Conservation (phyloP, 2,113 vertebrate species). For the Urocitellus parryii region DNA sequence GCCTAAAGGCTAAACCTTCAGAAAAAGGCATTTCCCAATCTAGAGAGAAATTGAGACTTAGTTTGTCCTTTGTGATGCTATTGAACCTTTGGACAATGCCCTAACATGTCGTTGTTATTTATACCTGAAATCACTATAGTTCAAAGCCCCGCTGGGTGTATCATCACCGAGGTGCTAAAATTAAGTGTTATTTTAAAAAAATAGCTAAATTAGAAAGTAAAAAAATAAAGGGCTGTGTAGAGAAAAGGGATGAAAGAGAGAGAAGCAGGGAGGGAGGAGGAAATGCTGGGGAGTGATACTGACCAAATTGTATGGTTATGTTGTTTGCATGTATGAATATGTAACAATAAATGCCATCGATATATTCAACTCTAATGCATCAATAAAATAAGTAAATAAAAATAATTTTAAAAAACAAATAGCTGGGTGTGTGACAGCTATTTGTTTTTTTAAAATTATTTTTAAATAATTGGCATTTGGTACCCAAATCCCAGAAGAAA, state of each 20-base stretch:
- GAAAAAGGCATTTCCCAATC: not conserved
- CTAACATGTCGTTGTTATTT: not conserved
- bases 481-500: not conserved
- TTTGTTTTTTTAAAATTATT: too few species aligned
- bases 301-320: too few species aligned
- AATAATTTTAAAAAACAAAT: not conserved
- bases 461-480: not conserved
- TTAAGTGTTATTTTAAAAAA: slow-evolving; percentile 30
- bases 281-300: too few species aligned
- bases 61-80: not conserved
- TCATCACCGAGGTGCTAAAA: slow-evolving; percentile 23
- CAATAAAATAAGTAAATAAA: too few species aligned
- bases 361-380: too few species aligned
- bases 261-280: too few species aligned
- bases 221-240: not conserved
- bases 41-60: not conserved
- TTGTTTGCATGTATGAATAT: too few species aligned
- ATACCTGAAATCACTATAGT: not conserved
- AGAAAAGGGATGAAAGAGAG: too few species aligned
- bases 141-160: not conserved
- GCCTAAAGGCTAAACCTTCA: not conserved
- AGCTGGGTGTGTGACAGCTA: not conserved
- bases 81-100: not conserved
- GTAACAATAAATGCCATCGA: too few species aligned
- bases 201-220: not conserved